Base-by-base conservation (phyloP, 2,797 vertebrate genomes). In the Darevskia mixta region DNA sequence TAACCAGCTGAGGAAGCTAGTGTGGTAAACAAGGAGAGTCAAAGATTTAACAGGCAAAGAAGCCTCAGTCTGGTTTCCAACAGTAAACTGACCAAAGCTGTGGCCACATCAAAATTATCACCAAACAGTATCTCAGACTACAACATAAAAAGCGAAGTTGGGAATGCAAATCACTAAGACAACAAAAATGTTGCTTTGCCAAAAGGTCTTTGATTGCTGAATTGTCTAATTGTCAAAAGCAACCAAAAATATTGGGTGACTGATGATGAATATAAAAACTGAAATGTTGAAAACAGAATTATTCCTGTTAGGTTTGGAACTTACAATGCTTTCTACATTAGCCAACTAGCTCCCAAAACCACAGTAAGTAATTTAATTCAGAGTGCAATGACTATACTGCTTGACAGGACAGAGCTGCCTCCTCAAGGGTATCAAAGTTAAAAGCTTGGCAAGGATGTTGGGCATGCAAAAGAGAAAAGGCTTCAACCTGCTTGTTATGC, bases 281-380 rank as follows among this genome's bases (percentile, higher is more conserved):
- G 35, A 64, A 82, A 82, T 32, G 35, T 61, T 76, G 83, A 67
- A 82, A 67, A 86, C 1, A 32, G 43, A 82, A 76, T 76, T 15
- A 58, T 43, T 58, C 32, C 83, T 69, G 58, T 75, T 82, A 75
- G 71, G 45, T 29, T 69, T 38, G 58, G 79, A 81, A 81, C 41
- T 58, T n/a, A 66, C 23, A 29, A 66, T 69, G 55, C 77, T 69
- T 82, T 82, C 29, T 71, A n/a, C 10, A n/a, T 35, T 78, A 88
- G 64, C 72, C n/a, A 82, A 78, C 27, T 17, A 71, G n/a, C 3
- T 77, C 25, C 85, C 17, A 45, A 73, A 67, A 90, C 27, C 9
- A 61, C 67, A 87, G 41, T 75, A 79, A 90, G 69, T 29, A 55
- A 81, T 32, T 81, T 38, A 76, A 45, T 69, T 71, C 35, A 9